A percentile compares a stretch with the other conserved stretches of the same genome.
phyloP scores from a whole-genome alignment of 2,797 vertebrate genomes.

The Onychomys leucogaster region DNA sequence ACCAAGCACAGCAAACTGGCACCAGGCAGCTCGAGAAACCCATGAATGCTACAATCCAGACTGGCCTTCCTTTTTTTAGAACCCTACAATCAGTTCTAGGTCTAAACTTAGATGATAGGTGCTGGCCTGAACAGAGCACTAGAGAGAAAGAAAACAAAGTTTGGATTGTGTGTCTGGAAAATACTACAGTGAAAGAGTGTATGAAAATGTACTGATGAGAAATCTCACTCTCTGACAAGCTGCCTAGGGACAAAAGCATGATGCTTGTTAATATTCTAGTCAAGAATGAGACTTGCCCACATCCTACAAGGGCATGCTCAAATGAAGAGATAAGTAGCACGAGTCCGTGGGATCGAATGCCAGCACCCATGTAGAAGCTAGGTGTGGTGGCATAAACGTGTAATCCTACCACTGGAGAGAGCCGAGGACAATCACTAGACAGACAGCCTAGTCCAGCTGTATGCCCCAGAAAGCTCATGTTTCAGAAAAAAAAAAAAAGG shows the following conservation, averaged over 20 bases:
- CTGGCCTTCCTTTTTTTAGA: slow-evolving; percentile 48
- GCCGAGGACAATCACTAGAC: background rate
- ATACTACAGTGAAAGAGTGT: background rate
- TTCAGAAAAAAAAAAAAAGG: background rate
- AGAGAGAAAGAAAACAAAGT: slow-evolving; percentile 47
- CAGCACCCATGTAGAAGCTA: background rate
- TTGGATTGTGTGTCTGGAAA: slow-evolving; percentile 38
- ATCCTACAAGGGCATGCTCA: background rate
- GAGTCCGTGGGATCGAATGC: background rate
- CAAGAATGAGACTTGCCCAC: background rate
- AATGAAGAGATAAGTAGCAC: background rate
- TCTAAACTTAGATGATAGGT: slow-evolving; percentile 48
- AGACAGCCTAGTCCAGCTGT: background rate
- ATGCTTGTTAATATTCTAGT: background rate
- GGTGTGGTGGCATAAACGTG: background rate
- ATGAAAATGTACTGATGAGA: background rate
- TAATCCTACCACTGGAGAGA: background rate
- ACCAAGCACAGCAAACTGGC: background rate
- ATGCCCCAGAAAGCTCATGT: background rate
- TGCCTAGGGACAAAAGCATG: background rate
- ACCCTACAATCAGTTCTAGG: slow-evolving; percentile 60
- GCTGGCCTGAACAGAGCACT: background rate
- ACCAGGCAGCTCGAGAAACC: background rate
- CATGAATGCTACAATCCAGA: slow-evolving; percentile 8
- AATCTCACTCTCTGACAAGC: background rate